Evolutionary conservation across 2,888 invertebrate genomes (phyloP).

Genomic region (Rutpela maculata): DNA sequence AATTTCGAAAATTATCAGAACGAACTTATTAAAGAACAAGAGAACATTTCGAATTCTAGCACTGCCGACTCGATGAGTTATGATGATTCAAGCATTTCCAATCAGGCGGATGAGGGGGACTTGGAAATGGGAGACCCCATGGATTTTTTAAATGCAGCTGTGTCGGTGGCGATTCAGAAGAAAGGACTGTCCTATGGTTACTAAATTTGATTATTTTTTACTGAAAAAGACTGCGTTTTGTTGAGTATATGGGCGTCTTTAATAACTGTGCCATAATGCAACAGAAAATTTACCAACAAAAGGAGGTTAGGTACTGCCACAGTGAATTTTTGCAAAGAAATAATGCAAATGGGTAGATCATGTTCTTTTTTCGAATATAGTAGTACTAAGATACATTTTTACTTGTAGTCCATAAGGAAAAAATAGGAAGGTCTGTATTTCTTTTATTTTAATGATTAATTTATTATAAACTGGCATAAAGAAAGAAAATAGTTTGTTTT

Average conservation of each 20-base stretch:
- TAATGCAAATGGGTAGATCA: background rate
- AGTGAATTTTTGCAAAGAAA: background rate
- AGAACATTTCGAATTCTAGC: slow-evolving; percentile 45
- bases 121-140: slow-evolving; percentile 65
- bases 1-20: slow-evolving; percentile 65
- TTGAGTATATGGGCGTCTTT: background rate
- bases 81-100: slow-evolving; percentile 47
- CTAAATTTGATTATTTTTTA: slow-evolving; percentile 30
- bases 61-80: slow-evolving; percentile 50
- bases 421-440: too few relatives aligned
- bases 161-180: slow-evolving; percentile 84
- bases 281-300: background rate
- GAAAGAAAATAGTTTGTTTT: too few relatives aligned
- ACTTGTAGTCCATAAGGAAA: too few relatives aligned
- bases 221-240: slow-evolving; percentile 39
- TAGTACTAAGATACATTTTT: background rate
- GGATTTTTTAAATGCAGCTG: slow-evolving; percentile 84
- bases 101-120: slow-evolving; percentile 45
- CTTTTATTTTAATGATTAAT: too few relatives aligned
- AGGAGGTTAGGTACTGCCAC: background rate
- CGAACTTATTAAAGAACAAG: slow-evolving; percentile 59
- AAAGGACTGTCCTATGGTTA: slow-evolving; percentile 78
- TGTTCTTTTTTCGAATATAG: background rate
- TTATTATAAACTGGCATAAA: too few relatives aligned
- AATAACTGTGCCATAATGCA: background rate